Base-by-base conservation (phyloP, 2,113 vertebrate genomes). In the Naja naja region DNA sequence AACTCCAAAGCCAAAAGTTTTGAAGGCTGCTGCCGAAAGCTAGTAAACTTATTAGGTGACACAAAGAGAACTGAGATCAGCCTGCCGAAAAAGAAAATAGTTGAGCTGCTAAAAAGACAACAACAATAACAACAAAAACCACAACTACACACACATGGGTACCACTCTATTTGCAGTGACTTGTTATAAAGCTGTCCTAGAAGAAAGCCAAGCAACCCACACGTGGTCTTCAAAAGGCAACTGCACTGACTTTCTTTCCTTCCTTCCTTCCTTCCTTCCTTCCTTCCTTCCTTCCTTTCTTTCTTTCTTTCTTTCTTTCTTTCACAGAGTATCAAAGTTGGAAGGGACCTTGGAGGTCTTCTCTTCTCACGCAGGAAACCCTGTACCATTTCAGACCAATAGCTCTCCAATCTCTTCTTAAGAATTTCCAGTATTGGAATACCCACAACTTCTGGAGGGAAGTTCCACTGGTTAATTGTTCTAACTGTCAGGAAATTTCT, bases 81-180 rank as follows among this genome's bases (percentile, higher is more conserved):
- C 94, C 96, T 93, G 96, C 94, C 96, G 97, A 6, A 96, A 93
- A 97, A 96, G 95, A 95, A 97, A 95, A 89, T 90, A 90, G 94
- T 95, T 94, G 93, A 96, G 94, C 96, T 93, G 54, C 96, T 92
- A 96, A 95, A 95, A 93, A 93, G 95, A 89, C 9, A 27, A 60
- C 25, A 27, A 56, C 55, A 56, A 27, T 25, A 89, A 93, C 92
- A 95, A 90, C 89, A 93, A 92, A 85, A 6, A 56, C 54, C 27
- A 30, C 60, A 64, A 64, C n/a, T 5, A 16, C 14, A 14, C 11
- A 69, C 1, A 12, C 4, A 25, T n/a, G 90, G 94, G 91, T 30
- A 55, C n/a, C 74, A 94, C 95, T 95, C 53, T 91, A 96, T 96
- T 94, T 93, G 91, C 85, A 96, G 95, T 96, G 96, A 94, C 94